Percentiles rank a stretch among this genome's conserved stretches.
Conservation (phyloP, 2,797 vertebrate genomes). For the Luscinia luscinia region DNA sequence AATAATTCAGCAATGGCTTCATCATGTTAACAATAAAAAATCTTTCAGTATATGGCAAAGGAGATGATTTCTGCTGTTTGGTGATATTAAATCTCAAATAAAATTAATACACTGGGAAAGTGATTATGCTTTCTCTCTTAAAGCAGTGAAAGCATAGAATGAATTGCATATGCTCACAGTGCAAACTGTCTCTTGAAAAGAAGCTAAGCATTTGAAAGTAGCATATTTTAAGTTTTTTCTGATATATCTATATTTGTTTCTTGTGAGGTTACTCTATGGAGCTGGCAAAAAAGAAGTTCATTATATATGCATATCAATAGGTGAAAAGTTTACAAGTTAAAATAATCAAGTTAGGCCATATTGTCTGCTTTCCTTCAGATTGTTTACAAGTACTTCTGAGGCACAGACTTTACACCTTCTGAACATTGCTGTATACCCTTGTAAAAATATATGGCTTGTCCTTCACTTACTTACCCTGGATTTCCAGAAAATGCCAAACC, state of each 20-base stretch:
- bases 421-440: not conserved
- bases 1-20: not conserved
- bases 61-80: not conserved
- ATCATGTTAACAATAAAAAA: not conserved
- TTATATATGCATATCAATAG: not conserved
- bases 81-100: not conserved
- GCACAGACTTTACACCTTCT: not conserved
- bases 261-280: not conserved
- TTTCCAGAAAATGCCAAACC: not conserved
- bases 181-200: not conserved
- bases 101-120: not conserved
- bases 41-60: not conserved
- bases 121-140: not conserved
- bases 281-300: not conserved
- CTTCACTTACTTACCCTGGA: not conserved
- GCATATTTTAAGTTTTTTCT: not conserved
- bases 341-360: not conserved
- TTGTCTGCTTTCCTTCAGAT: not conserved
- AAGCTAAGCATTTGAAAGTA: not conserved
- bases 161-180: not conserved
- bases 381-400: not conserved
- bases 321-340: not conserved
- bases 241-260: not conserved
- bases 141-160: not conserved
- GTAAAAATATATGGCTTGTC: not conserved